These are phyloP conservation scores for Microhierax caerulescens DNA, from an alignment of 2,797 vertebrate species.

Conservation along the genomic window DNA sequence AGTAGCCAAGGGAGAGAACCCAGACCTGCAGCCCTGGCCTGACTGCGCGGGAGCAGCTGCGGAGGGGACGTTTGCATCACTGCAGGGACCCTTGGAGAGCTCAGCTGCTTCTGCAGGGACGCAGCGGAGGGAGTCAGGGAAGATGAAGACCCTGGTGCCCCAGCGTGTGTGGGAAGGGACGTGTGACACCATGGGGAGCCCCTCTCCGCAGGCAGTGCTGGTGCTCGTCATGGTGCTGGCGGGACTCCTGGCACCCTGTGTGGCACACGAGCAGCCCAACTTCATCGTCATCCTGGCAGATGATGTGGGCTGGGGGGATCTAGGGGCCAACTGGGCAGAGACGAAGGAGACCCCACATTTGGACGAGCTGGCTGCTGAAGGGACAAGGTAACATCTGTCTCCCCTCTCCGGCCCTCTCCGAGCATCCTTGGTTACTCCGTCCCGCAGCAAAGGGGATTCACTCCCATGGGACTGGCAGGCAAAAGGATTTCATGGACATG, in stretches of 20 bases:
- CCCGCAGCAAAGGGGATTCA: neutral
- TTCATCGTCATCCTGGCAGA: conserved; percentile 93
- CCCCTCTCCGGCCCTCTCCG: neutral
- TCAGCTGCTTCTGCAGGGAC: neutral
- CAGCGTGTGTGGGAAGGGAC: accelerated
- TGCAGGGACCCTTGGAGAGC: neutral
- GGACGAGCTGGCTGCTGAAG: conserved; percentile 84
- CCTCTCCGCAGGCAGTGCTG: neutral
- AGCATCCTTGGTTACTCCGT: neutral
- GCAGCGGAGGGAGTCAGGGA: neutral
- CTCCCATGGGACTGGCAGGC: neutral
- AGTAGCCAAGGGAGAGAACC: neutral
- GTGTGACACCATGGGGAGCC: conserved; percentile 32
- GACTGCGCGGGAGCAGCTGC: accelerated
- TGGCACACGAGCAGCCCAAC: conserved; percentile 75
- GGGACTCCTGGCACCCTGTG: neutral
- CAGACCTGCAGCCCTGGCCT: accelerated
- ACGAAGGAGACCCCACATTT: conserved; percentile 84
- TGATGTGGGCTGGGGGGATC: conserved; percentile 95
- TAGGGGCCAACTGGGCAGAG: conserved; percentile 85
- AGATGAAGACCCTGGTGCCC: accelerated
- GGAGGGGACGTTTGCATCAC: neutral
- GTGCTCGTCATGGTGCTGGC: neutral
- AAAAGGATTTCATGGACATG: accelerated
- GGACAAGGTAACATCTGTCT: conserved; percentile 80